phyloP scores from a whole-genome alignment of 2,797 vertebrate species.

The Peromyscus eremicus region DNA sequence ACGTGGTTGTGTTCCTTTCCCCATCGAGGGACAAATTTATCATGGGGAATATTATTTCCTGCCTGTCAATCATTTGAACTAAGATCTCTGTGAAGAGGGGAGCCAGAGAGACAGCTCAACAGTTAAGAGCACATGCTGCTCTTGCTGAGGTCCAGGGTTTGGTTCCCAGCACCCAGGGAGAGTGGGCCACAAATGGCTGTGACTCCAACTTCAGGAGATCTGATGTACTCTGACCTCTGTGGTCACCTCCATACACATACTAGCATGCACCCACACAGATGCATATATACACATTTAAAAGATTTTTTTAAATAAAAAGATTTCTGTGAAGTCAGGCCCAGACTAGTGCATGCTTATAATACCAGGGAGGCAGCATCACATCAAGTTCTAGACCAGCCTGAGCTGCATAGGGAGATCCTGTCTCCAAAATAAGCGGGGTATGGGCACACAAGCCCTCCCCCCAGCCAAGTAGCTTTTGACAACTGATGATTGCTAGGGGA shows the following conservation, averaged over 20 bases:
- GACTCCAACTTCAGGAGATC: neutral
- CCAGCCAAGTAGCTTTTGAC: neutral
- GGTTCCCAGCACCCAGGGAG: neutral
- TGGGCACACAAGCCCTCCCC: neutral
- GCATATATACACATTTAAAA: neutral
- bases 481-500: neutral
- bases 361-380: neutral
- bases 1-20: neutral
- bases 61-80: neutral
- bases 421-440: neutral
- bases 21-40: neutral
- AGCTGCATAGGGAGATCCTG: neutral
- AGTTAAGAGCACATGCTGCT: neutral
- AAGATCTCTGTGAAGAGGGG: neutral
- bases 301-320: neutral
- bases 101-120: no score
- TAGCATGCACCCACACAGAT: neutral
- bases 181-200: neutral
- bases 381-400: neutral
- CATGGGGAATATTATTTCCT: neutral
- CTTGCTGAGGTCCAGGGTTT: neutral
- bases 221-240: neutral
- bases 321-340: neutral
- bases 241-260: neutral
- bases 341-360: neutral